A percentile compares a stretch with the other conserved stretches of the same genome.
These are phyloP conservation scores for Temnothorax curvispinosus DNA, from an alignment of 1,140 invertebrate genomes.

Conservation along the genomic window DNA sequence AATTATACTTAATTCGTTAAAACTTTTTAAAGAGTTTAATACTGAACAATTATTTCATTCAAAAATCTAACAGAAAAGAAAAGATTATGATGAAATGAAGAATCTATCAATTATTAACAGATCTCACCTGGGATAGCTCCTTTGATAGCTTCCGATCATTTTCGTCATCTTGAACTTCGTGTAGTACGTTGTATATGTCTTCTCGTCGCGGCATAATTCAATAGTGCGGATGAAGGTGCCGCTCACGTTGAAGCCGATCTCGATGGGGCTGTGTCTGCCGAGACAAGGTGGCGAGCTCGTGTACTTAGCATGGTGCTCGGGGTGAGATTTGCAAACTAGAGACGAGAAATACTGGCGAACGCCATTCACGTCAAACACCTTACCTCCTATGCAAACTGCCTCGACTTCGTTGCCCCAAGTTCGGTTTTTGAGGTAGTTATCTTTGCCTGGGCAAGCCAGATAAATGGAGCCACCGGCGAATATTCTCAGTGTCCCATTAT, in stretches of 20 bases:
- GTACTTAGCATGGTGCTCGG: constrained; percentile 24
- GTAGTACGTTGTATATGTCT: constrained; percentile 81
- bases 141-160: constrained; percentile 75
- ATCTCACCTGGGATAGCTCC: constrained; percentile 74
- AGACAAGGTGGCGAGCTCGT: not conserved
- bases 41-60: not conserved
- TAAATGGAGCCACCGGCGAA: constrained; percentile 55
- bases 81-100: not conserved
- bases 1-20: not conserved
- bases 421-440: constrained; percentile 68
- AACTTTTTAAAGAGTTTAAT: not conserved
- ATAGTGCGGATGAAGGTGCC: constrained; percentile 78
- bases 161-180: constrained; percentile 78
- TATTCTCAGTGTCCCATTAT: constrained; percentile 21
- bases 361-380: constrained; percentile 63
- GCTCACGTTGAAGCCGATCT: constrained; percentile 74
- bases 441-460: constrained; percentile 73
- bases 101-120: not conserved
- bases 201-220: constrained; percentile 83
- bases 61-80: not conserved
- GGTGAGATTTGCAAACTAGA: constrained; percentile 54
- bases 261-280: not conserved
- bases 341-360: constrained; percentile 54
- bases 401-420: not conserved
- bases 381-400: constrained; percentile 64